Conservation (phyloP, 2,113 vertebrate genomes). For the Dolichallabes microphthalmus region DNA sequence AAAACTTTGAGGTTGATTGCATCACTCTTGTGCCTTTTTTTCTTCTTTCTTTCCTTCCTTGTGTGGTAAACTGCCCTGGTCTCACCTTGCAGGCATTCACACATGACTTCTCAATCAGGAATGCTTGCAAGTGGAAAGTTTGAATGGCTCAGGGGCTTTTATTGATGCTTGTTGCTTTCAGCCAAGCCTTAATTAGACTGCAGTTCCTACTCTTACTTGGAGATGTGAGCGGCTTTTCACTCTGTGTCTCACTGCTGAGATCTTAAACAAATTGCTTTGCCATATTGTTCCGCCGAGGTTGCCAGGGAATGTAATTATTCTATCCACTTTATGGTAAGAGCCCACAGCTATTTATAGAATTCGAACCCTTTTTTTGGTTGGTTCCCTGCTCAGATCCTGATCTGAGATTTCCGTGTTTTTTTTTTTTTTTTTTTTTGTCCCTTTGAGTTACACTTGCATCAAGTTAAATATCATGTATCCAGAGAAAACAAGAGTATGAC, state of each 20-base stretch:
- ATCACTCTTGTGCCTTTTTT: not conserved
- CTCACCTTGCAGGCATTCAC: conserved; percentile 33
- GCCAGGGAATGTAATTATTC: conserved; percentile 28
- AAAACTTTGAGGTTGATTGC: not conserved
- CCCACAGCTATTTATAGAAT: not conserved
- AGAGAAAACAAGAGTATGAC: not conserved
- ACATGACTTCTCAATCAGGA: conserved; percentile 25
- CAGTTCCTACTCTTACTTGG: not conserved
- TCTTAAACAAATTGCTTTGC: conserved; percentile 7
- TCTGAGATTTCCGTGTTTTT: not conserved
- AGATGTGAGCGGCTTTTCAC: conserved; percentile 3
- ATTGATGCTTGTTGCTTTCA: conserved; percentile 30
- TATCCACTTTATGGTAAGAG: not conserved
- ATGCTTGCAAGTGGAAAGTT: conserved; percentile 37
- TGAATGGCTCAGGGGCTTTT: conserved; percentile 21
- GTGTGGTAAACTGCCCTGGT: not conserved
- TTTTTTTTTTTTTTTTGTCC: not conserved
- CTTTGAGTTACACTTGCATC: not conserved
- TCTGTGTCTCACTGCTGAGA: not conserved
- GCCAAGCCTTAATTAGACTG: conserved; percentile 23
- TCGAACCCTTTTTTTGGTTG: conserved; percentile 6
- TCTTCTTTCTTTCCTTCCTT: not conserved
- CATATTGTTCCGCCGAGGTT: not conserved
- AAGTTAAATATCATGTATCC: not conserved
- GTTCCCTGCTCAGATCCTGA: not conserved